Evolutionary conservation across 2,888 invertebrate genomes (phyloP), one percentile per base, ranked within the genome.

Genomic region (Urechis unicinctus): DNA sequence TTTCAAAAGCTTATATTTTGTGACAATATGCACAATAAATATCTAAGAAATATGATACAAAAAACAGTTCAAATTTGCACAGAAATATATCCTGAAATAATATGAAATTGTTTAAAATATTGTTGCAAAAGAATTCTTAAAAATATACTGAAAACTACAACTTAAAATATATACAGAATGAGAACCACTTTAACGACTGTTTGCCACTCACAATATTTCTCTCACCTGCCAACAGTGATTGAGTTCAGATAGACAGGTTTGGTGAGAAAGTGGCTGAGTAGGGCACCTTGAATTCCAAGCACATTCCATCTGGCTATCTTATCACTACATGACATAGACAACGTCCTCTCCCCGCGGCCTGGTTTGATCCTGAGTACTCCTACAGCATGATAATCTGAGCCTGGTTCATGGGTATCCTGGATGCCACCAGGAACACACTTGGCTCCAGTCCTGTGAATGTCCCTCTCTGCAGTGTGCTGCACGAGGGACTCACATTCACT

Each of bases 321-420:
- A 78, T 96, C 95, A 77, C 92, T 94, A 77, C 95, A 96, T 0
- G 92, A 92, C 67, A 94, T 85, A 9, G 92, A 92, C 44, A 89
- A 75, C 0, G 95, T 94, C 49, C 86, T 85, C 72, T 90, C 88
- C 0, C 95, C 95, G 69, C 92, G 82, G 0, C 93, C 94, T 29
- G 94, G 94, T 78, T 95, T 95, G 0, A 86, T 91, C 55, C 94
- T 82, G 9, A 90, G 82, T 64, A 67, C 84, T 29, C 89, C 87
- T 17, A 85, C 72, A 47, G 82, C 74, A 71, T 91, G 91, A 73
- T 87, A 87, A 1, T 36, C 52, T 21, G 71, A 69, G 1, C 88
- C 87, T 17, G 81, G 71, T 47, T 77, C 69, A 67, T 80, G 82
- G 9, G 79, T 74, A 78, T 91, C 91, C 69, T 85, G 81, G 47